phyloP scores from a whole-genome alignment of 1,140 invertebrate species.

The Zaprionus ghesquierei region DNA sequence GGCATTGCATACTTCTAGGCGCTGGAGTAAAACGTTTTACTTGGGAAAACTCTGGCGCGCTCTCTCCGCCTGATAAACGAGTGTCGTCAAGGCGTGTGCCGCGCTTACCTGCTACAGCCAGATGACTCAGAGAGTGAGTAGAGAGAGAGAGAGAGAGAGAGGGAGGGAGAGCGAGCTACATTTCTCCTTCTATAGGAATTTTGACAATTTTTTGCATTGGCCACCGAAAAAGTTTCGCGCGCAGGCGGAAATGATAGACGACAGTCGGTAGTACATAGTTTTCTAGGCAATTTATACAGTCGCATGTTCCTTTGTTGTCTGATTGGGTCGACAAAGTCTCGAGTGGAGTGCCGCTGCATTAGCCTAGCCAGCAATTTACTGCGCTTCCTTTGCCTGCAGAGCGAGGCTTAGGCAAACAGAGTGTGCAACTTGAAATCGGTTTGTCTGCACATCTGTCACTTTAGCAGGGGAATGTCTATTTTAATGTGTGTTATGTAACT shows the following conservation, averaged over 20 bases:
- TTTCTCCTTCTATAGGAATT: slow-evolving; percentile 26
- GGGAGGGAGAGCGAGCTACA: too few species aligned
- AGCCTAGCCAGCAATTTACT: slow-evolving; percentile 61
- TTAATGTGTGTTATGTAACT: neutral
- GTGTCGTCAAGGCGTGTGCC: slow-evolving; percentile 38
- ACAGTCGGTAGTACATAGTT: slow-evolving; percentile 72
- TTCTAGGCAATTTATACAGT: slow-evolving; percentile 78
- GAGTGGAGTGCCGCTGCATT: slow-evolving; percentile 18
- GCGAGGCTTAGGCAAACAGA: slow-evolving; percentile 6
- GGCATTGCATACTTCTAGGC: slow-evolving; percentile 62
- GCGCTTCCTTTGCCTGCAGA: slow-evolving; percentile 15
- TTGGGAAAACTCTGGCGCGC: slow-evolving; percentile 15
- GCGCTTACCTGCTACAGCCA: slow-evolving; percentile 50
- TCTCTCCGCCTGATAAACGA: slow-evolving; percentile 60
- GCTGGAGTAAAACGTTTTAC: slow-evolving; percentile 69
- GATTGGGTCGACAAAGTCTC: slow-evolving; percentile 16
- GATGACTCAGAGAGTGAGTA: neutral
- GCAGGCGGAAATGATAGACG: slow-evolving; percentile 69
- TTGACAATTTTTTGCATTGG: slow-evolving; percentile 58
- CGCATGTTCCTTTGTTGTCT: slow-evolving; percentile 68
- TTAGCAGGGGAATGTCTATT: neutral
- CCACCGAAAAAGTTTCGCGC: slow-evolving; percentile 31
- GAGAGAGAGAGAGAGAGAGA: too few species aligned
- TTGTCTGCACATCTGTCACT: neutral
- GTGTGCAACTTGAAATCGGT: neutral